These are phyloP conservation scores for Pseudorasbora parva DNA, from an alignment of 2,113 vertebrate genomes.

Conservation along the genomic window DNA sequence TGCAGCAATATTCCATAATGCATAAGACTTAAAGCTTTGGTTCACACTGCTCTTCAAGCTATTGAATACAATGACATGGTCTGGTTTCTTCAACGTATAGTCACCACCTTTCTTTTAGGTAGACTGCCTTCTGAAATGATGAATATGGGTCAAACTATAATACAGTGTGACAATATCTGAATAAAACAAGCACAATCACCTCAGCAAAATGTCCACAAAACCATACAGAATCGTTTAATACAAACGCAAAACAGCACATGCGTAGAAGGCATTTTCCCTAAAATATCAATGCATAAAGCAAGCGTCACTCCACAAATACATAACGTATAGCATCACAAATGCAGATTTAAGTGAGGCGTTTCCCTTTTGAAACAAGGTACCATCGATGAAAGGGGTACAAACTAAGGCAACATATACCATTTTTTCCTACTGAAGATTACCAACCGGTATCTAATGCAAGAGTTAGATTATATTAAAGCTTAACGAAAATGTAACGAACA, in stretches of 20 bases:
- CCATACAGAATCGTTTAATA: slow-evolving; percentile 58
- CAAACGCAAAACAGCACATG: slow-evolving; percentile 57
- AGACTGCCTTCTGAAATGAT: slow-evolving; percentile 22
- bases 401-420: slow-evolving; percentile 71
- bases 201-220: slow-evolving; percentile 56
- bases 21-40: slow-evolving; percentile 88
- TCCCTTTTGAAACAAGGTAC: slow-evolving; percentile 62
- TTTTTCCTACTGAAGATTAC: background rate
- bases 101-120: slow-evolving; percentile 19
- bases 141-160: background rate
- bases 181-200: slow-evolving; percentile 32
- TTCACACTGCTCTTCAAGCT: slow-evolving; percentile 72
- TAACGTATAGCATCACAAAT: slow-evolving; percentile 57
- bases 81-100: slow-evolving; percentile 57
- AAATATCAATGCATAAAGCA: slow-evolving; percentile 46
- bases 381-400: slow-evolving; percentile 64
- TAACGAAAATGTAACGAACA: background rate
- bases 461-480: background rate
- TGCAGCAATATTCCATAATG: slow-evolving; percentile 77
- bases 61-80: slow-evolving; percentile 53
- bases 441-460: background rate
- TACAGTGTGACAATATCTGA: background rate
- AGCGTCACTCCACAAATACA: slow-evolving; percentile 55
- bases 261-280: slow-evolving; percentile 53
- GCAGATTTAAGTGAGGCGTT: slow-evolving; percentile 63